Base-by-base conservation (phyloP, 2,888 invertebrate species). In the Leptura quadrifasciata region DNA sequence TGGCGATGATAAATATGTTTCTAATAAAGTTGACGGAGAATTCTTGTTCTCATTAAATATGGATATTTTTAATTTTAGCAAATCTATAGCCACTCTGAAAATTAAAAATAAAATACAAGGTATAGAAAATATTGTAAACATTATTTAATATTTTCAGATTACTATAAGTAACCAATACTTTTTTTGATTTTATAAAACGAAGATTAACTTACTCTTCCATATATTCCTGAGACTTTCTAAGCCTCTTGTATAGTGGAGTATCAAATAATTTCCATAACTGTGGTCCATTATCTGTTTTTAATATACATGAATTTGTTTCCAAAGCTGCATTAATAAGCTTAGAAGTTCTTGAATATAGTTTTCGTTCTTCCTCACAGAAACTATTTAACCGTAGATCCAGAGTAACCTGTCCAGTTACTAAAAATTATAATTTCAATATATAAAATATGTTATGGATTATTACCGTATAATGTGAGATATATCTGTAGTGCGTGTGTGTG, bases 341-440 rank as follows among this genome's bases (percentile, higher is more conserved):
- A 2, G 93, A 93, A 39, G 94, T 93, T 70, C 92, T 90, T 0
- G 96, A 95, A 54, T 91, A 83, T 0, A 89, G 83, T 18, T 89
- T 82, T 84, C 93, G 91, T 85, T 95, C 94, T 21, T 90, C 84
- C 0, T 87, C 83, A 0, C 92, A 91, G 83, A 96, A 95, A 84
- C 94, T 92, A 69, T 94, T 89, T 81, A 96, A 91, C 72, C 93
- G 91, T 77, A 92, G 91, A 84, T 94, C 94, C 82, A 96, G 94
- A 0, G 94, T 93, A 24, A 95, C 91, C 63, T 92, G 87, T 74
- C 95, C 94, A 31, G 94, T 94, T 77, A 96, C 96, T 96, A 87
- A 82, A 92, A 91, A 69, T 61, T 52, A 67, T 55, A 55, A 55
- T 55, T 54, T 8, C 3, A 35, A 35, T 5, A 35, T 10, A 5